A percentile compares a stretch with the other conserved stretches of the same genome.
These are phyloP conservation scores for Malurus melanocephalus DNA, from an alignment of 2,113 vertebrate species.

Conservation along the genomic window DNA sequence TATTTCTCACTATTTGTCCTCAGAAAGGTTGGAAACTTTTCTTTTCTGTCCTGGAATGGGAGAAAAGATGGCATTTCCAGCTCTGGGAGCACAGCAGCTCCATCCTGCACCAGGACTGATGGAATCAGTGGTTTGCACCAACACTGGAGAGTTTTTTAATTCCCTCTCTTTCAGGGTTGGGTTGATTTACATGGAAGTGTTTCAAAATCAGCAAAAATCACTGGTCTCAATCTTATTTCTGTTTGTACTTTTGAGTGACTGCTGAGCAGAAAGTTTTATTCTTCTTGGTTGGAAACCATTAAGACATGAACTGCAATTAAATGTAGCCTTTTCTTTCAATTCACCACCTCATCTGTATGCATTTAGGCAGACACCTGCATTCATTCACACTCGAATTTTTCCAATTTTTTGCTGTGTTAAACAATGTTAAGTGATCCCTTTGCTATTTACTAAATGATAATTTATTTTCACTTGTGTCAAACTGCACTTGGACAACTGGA, in stretches of 20 bases:
- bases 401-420: not conserved
- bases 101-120: not conserved
- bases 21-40: not conserved
- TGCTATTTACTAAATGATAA: not conserved
- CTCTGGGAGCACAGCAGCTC: not conserved
- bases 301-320: not conserved
- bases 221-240: not conserved
- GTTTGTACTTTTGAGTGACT: not conserved
- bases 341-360: not conserved
- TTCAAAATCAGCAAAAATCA: not conserved
- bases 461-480: not conserved
- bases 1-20: not conserved
- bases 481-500: not conserved
- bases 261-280: not conserved
- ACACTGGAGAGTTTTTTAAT: not conserved
- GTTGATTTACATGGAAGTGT: not conserved
- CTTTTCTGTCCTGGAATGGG: not conserved
- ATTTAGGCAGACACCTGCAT: not conserved
- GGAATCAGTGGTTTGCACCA: rapidly evolving
- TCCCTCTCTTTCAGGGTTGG: not conserved
- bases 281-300: not conserved
- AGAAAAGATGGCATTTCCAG: not conserved
- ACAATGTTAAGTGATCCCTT: not conserved
- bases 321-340: not conserved
- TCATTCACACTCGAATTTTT: not conserved